Percentiles rank a stretch among this genome's conserved stretches.
phyloP scores from a whole-genome alignment of 2,797 vertebrate species.

The Catamblyrhynchus diadema region DNA sequence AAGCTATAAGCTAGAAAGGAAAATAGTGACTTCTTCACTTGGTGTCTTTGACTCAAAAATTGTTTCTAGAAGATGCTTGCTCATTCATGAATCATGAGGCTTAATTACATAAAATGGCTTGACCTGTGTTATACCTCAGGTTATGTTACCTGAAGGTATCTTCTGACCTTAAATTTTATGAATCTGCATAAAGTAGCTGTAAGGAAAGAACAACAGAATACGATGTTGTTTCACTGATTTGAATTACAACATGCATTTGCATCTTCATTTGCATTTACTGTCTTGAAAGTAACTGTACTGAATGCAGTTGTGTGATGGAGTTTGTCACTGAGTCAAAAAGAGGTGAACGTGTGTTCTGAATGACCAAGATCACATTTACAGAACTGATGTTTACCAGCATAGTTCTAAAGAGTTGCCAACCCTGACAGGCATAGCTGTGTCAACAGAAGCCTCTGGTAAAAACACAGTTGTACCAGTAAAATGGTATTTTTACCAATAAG shows the following conservation, averaged over 20 bases:
- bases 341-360: background rate
- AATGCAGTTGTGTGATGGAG: constrained; percentile 6
- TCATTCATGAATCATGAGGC: constrained; percentile 22
- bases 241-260: constrained; percentile 47
- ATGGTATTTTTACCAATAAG: constrained; percentile 2
- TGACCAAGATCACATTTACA: background rate
- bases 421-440: background rate
- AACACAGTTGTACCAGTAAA: background rate
- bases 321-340: constrained; percentile 5
- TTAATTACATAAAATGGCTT: constrained; percentile 44
- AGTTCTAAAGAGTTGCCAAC: constrained; percentile 17
- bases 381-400: background rate
- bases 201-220: constrained; percentile 7
- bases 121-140: constrained; percentile 9
- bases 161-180: constrained; percentile 42
- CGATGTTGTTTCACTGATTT: constrained; percentile 37
- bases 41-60: background rate
- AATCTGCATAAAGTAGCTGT: constrained; percentile 29
- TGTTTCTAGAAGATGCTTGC: constrained; percentile 14
- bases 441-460: constrained; percentile 19
- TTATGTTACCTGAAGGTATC: constrained; percentile 50
- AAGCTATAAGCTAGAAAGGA: background rate
- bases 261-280: constrained; percentile 50
- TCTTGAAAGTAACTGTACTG: constrained; percentile 18
- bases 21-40: constrained; percentile 2